Evolutionary conservation across 1,140 invertebrate genomes (phyloP).

Genomic region (Wiebesia pumilae): DNA sequence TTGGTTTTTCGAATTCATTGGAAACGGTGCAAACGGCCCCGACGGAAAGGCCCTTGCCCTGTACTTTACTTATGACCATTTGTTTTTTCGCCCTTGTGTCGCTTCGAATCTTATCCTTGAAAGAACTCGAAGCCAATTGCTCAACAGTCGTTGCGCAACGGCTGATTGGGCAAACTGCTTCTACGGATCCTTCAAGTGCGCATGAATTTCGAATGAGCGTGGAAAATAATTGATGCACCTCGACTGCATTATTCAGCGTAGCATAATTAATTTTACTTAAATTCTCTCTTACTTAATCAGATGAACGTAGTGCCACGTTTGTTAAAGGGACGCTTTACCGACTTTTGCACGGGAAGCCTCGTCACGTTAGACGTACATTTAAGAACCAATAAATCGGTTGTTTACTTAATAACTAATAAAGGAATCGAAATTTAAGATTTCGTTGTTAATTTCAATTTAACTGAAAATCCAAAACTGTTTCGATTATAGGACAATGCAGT

Average conservation of each 20-base stretch:
- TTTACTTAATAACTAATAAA: too few relatives aligned
- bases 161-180: conserved; percentile 11
- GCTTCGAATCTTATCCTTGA: conserved; percentile 1
- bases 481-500: not conserved
- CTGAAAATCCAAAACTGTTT: not conserved
- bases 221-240: not conserved
- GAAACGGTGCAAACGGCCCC: conserved; percentile 2
- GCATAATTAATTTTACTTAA: not conserved
- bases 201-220: not conserved
- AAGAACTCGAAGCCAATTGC: conserved; percentile 27
- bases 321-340: too few relatives aligned
- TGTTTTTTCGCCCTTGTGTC: conserved; percentile 24
- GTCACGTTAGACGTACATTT: too few relatives aligned
- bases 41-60: not conserved
- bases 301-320: too few relatives aligned
- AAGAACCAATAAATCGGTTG: too few relatives aligned
- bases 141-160: conserved; percentile 10
- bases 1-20: conserved; percentile 9
- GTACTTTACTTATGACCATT: conserved; percentile 21
- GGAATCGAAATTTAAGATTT: too few relatives aligned
- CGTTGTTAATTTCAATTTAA: too few relatives aligned
- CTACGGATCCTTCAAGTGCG: not conserved
- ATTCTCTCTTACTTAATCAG: too few relatives aligned
- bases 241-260: not conserved
- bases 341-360: too few relatives aligned